phyloP scores from a whole-genome alignment of 1,140 invertebrate genomes.

The Trachymyrmex cornetzi region DNA sequence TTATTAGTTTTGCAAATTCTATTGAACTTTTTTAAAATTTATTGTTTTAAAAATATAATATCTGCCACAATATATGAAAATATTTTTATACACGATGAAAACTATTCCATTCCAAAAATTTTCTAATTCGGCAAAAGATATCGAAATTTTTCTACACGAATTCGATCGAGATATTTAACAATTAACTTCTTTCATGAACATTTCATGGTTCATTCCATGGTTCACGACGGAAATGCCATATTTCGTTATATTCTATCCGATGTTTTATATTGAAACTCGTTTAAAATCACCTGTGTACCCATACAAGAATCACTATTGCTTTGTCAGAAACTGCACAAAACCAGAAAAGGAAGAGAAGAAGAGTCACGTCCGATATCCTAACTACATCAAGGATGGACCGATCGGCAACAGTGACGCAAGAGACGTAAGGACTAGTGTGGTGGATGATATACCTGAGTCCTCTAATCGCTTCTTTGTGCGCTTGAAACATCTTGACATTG shows the following conservation, averaged over 20 bases:
- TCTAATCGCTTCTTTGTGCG: constrained; percentile 99
- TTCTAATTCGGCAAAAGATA: constrained; percentile 57
- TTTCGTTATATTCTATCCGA: constrained; percentile 27
- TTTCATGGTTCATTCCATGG: constrained; percentile 41
- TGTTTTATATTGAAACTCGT: constrained; percentile 23
- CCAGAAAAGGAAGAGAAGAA: constrained; percentile 76
- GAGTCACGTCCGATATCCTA: constrained; percentile 71
- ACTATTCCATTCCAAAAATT: constrained; percentile 1
- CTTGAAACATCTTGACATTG: constrained; percentile 99
- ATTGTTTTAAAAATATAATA: constrained; percentile 15
- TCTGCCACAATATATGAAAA: not conserved
- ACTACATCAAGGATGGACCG: constrained; percentile 76
- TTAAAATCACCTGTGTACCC: constrained; percentile 81
- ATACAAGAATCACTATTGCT: constrained; percentile 77
- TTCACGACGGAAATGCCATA: not conserved
- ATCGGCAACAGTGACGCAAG: constrained; percentile 79
- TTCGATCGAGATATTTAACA: not conserved
- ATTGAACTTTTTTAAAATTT: constrained; percentile 21
- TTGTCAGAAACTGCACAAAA: constrained; percentile 68
- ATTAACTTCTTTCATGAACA: constrained; percentile 11
- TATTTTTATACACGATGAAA: not conserved
- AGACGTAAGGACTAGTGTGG: constrained; percentile 86
- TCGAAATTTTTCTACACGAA: constrained; percentile 14
- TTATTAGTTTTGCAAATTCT: constrained; percentile 35
- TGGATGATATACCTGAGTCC: constrained; percentile 95